Conservation (phyloP, 2,888 invertebrate species). For the Phyllotreta cruciferae region DNA sequence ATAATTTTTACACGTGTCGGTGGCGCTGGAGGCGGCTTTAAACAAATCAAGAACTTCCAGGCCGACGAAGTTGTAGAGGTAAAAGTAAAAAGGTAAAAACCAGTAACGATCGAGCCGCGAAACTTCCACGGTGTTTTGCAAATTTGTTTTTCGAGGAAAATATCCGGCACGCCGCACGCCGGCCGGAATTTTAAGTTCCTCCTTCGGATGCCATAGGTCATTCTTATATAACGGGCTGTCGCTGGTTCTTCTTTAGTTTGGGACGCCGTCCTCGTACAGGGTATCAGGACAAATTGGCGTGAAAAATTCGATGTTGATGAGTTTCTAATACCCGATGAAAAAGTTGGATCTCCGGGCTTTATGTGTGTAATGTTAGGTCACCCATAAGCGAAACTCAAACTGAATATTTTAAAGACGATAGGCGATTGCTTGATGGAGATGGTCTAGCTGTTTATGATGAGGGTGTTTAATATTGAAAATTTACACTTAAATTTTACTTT, state of each 20-base stretch:
- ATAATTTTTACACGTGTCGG: background rate
- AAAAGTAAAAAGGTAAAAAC: conserved; percentile 22
- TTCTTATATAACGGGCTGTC: conserved; percentile 51
- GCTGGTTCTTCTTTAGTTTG: conserved; percentile 42
- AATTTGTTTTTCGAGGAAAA: conserved; percentile 59
- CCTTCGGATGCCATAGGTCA: conserved; percentile 51
- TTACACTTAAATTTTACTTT: no score
- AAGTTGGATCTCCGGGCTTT: conserved; percentile 19
- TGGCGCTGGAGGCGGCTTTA: background rate
- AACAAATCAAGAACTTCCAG: conserved; percentile 29
- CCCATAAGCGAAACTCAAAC: background rate
- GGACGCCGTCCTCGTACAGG: conserved; percentile 47
- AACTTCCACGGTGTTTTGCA: conserved; percentile 57
- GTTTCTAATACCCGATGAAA: conserved; percentile 34
- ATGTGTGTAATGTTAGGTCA: conserved; percentile 1
- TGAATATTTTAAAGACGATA: background rate
- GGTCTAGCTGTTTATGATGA: no score
- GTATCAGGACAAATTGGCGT: conserved; percentile 51
- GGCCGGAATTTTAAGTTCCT: conserved; percentile 56
- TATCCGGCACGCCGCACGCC: conserved; percentile 54
- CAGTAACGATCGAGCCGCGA: conserved; percentile 40
- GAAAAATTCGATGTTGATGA: conserved; percentile 38
- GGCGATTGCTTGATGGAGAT: background rate
- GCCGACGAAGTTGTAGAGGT: conserved; percentile 41
- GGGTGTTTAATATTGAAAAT: no score